These are phyloP conservation scores for Perizoma affinitatum DNA, from an alignment of 2,888 invertebrate genomes.

Conservation along the genomic window DNA sequence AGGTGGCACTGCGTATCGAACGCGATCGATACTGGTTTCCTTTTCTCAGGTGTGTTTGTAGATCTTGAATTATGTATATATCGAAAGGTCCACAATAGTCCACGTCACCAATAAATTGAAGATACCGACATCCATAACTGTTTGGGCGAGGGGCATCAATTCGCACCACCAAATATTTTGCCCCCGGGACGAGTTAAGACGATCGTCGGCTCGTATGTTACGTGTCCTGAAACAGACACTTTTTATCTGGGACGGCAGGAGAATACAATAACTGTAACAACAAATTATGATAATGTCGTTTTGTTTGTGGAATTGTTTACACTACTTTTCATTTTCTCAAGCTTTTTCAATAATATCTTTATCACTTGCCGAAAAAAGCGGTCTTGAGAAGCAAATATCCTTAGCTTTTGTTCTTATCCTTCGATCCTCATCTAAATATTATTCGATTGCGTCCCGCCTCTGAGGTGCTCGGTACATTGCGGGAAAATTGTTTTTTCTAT, in stretches of 20 bases:
- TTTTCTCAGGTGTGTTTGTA: constrained; percentile 17
- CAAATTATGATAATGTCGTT: constrained; percentile 9
- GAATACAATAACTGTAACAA: constrained; percentile 21
- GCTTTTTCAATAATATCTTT: constrained; percentile 14
- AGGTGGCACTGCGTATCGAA: not conserved
- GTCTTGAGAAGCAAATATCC: constrained; percentile 44
- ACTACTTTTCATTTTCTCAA: constrained; percentile 3
- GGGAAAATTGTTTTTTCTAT: constrained; percentile 51
- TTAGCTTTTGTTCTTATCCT: constrained; percentile 57
- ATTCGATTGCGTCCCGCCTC: constrained; percentile 58
- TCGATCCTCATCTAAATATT: constrained; percentile 60
- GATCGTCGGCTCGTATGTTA: constrained; percentile 32
- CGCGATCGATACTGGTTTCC: constrained; percentile 7
- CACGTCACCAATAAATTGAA: constrained; percentile 50
- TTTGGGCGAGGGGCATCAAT: constrained; percentile 43
- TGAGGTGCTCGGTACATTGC: constrained; percentile 39
- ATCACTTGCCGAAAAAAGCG: constrained; percentile 25
- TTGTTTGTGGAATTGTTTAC: constrained; percentile 4
- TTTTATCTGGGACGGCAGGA: constrained; percentile 26
- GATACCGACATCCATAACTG: constrained; percentile 43
- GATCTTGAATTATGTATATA: constrained; percentile 40
- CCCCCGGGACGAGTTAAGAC: constrained; percentile 46
- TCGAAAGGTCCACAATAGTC: constrained; percentile 35
- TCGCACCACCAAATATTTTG: constrained; percentile 45
- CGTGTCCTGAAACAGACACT: constrained; percentile 37